Evolutionary conservation across 2,113 vertebrate species (phyloP).

Genomic region (Corynorhinus townsendii): DNA sequence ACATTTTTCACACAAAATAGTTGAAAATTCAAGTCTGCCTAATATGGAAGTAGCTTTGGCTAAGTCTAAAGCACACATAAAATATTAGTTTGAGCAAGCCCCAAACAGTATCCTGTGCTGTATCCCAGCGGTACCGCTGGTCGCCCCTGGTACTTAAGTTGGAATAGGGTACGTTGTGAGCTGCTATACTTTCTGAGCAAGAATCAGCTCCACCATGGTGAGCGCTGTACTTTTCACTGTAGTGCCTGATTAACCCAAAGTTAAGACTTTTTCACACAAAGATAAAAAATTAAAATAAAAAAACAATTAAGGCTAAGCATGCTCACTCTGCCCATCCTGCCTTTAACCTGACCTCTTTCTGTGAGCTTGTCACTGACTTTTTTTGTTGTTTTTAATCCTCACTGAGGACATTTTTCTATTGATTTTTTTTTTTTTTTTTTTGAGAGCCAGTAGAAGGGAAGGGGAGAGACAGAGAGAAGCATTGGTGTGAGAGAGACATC

Average conservation of each 20-base stretch:
- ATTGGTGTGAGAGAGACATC: no score
- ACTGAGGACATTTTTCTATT: no score
- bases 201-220: not conserved
- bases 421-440: no score
- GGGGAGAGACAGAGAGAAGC: no score
- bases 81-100: not conserved
- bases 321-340: not conserved
- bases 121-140: not conserved
- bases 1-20: not conserved
- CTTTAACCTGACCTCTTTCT: not conserved
- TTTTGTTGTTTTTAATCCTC: not conserved
- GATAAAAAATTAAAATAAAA: not conserved
- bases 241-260: not conserved
- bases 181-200: not conserved
- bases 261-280: not conserved
- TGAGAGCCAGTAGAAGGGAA: no score
- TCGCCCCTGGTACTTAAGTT: not conserved
- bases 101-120: not conserved
- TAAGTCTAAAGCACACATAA: not conserved
- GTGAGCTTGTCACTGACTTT: not conserved
- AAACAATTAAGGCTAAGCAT: not conserved
- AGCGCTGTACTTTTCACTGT: not conserved
- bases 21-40: slow-evolving; percentile 26
- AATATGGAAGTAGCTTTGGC: not conserved
- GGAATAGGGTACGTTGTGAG: rapidly evolving